Evolutionary conservation across 2,888 invertebrate species (phyloP), one percentile per base, ranked within the genome.

Genomic region (Volucella bombylans): DNA sequence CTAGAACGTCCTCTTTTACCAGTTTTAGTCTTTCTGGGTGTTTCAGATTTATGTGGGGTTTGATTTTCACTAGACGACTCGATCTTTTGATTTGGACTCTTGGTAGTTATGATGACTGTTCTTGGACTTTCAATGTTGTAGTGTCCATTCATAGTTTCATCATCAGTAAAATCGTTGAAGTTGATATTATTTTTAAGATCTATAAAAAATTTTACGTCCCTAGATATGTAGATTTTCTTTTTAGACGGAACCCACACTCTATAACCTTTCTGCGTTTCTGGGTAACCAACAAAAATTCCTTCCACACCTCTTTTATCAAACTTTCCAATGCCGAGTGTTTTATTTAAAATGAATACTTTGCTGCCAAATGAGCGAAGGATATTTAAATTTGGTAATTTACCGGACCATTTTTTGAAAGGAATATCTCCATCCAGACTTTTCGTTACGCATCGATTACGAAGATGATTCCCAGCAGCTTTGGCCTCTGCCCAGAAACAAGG

Each of bases 401-500:
- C 71, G 14, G 43, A 72, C 86, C 83, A 87, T 39, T 65, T 47
- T 14, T 82, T 74, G 50, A 54, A 81, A 23, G 83, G 79, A 15
- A 54, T 54, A 57, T 79, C 76, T 18, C 76, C 69, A 59, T 41
- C 31, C 49, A 81, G 43, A 15, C 71, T 68, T 69, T 72, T 68
- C 10, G 81, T 71, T 59, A 72, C 41, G 45, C 85, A 87, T 45
- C 87, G 68, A 61, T 90, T 90, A 76, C 87, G 86, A n/a, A 88
- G 59, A 50, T 88, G 86, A 43, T 81, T 86, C 23, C 89, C 89
- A 43, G 88, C 87, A 41, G 71, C 78, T 1, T 88, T 86, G 18
- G 89, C 88, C 73, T 90, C 89, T 45, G 87, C 88, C 88, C 89
- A 90, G 65, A 88, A 88, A 8, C 39, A 52, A 38, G 87, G 61